A percentile compares a stretch with the other conserved stretches of the same genome.
Conservation (phyloP, 2,888 invertebrate species). For the Tupiocoris notatus region DNA sequence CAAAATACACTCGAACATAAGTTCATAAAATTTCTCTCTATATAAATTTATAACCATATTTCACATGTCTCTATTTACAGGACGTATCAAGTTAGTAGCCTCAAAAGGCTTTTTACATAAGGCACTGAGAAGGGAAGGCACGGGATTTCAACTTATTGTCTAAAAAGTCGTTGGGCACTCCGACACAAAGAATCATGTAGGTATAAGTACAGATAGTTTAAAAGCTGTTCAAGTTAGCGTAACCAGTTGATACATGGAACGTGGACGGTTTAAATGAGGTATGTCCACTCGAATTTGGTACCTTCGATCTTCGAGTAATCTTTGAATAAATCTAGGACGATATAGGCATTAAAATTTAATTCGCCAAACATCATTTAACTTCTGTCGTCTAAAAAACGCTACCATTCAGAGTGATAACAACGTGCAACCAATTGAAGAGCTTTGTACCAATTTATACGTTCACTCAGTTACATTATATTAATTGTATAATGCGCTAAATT, state of each 20-base stretch:
- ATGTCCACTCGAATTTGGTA: too few relatives aligned
- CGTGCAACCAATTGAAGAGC: too few relatives aligned
- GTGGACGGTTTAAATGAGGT: neutral
- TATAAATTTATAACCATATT: conserved; percentile 22
- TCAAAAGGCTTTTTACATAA: conserved; percentile 14
- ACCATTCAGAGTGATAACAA: too few relatives aligned
- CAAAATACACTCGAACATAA: conserved; percentile 30
- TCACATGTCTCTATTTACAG: conserved; percentile 18
- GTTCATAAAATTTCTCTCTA: conserved; percentile 8
- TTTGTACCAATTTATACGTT: too few relatives aligned
- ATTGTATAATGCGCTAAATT: too few relatives aligned
- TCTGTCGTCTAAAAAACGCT: too few relatives aligned
- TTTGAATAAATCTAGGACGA: too few relatives aligned
- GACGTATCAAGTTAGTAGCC: conserved; percentile 26
- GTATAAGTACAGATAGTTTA: neutral
- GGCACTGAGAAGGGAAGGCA: conserved; percentile 41
- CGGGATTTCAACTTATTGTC: conserved; percentile 25
- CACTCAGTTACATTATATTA: too few relatives aligned
- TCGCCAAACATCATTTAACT: too few relatives aligned
- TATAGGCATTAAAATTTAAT: too few relatives aligned
- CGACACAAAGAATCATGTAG: conserved; percentile 6
- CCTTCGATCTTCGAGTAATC: too few relatives aligned
- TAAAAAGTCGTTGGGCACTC: conserved; percentile 25
- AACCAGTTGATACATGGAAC: too few relatives aligned
- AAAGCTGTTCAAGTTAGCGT: neutral